Percentiles rank a stretch among this genome's conserved stretches.
phyloP scores from a whole-genome alignment of 2,797 vertebrate genomes.

The Paguma larvata region DNA sequence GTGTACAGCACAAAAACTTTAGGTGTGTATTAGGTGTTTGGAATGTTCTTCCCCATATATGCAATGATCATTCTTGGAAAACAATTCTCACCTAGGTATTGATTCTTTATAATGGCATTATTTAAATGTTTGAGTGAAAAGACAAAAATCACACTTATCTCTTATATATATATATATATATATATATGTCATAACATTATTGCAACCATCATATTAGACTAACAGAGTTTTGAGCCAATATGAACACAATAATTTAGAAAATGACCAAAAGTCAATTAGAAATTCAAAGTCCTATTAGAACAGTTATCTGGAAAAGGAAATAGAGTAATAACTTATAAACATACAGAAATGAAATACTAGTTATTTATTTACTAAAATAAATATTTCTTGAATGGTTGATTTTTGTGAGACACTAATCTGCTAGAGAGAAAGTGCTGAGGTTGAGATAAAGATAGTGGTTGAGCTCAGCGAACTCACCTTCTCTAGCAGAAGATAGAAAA shows the following conservation, averaged over 20 bases:
- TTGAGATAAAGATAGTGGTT: neutral
- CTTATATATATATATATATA: neutral
- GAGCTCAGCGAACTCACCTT: neutral
- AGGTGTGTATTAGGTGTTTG: neutral
- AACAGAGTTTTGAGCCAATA: neutral
- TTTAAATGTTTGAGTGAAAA: neutral
- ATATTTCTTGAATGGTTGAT: neutral
- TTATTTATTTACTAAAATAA: neutral
- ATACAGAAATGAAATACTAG: neutral
- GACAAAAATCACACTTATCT: neutral
- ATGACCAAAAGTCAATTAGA: neutral
- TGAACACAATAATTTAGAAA: neutral
- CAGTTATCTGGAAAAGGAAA: neutral
- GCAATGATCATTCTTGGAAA: neutral
- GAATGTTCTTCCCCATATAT: neutral
- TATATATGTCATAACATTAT: neutral
- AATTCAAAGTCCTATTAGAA: neutral
- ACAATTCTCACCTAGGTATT: neutral
- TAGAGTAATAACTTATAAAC: neutral
- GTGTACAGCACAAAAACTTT: neutral
- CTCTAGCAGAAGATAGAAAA: neutral
- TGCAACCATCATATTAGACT: neutral
- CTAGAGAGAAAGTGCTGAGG: neutral
- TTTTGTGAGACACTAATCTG: neutral
- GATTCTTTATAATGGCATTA: neutral